Base-by-base conservation (phyloP, 1,140 invertebrate species). In the Acromyrmex heyeri region DNA sequence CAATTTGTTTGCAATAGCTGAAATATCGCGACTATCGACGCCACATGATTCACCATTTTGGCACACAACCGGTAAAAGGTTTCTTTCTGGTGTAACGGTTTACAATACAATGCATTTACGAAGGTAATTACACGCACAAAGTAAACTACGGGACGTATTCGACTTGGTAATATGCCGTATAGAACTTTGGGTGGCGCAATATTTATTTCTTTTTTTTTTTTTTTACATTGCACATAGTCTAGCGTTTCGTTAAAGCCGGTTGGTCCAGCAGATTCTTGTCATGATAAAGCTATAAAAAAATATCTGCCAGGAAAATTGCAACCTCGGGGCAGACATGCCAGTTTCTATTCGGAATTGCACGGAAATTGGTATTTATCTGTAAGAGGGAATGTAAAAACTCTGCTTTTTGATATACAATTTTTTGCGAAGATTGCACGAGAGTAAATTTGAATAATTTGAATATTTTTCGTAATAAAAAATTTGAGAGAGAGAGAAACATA, bases 51-150 rank as follows among this genome's bases (percentile, higher is more conserved):
- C 72, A 64, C 10, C 59, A 55, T 85, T 87, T 83, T 53, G 48
- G 50, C 70, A 64, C 10, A 55, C 53, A 81, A 87, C 55, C 62
- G 73, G 72, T 53, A 89, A 87, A 86, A 89, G 59, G 72, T 90
- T 82, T 77, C 77, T 62, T 59, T 72, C 81, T 86, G 72, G 59
- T 77, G 44, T 75, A 73, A 53, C 34, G 53, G 48, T 86, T 86
- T 86, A 72, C 69, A 86, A 79, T 75, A 76, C 76, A 85, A 87
- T 61, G 76, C 87, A 53, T 90, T 90, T 82, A 86, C 70, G 65
- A 24, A 67, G 86, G 88, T 90, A 90, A 90, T 90, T 89, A 88
- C 85, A 90, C 88, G 88, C 81, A 86, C 86, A 89, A 90, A 88
- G 77, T 78, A 78, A 89, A 69, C 87, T 59, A 30, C 83, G 70